phyloP scores from a whole-genome alignment of 2,888 invertebrate genomes.

The Agrochola litura region DNA sequence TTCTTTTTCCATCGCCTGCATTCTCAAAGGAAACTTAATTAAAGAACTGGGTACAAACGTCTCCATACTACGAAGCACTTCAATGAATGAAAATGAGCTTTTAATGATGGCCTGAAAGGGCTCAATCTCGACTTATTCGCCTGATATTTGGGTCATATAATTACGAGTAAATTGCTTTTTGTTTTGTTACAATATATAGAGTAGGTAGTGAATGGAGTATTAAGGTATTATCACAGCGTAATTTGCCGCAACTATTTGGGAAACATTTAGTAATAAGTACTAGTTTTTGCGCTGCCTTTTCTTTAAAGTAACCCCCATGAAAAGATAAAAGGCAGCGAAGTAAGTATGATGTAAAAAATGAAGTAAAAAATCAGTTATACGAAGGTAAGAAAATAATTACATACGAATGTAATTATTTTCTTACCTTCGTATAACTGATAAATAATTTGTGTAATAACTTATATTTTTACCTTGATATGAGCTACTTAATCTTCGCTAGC shows the following conservation, averaged over 20 bases:
- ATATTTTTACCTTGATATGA: background rate
- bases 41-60: slow-evolving; percentile 20
- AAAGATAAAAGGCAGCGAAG: background rate
- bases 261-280: background rate
- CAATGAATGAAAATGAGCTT: slow-evolving; percentile 75
- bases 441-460: background rate
- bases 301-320: background rate
- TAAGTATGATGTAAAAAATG: no score
- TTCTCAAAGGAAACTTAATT: slow-evolving; percentile 26
- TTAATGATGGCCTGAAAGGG: slow-evolving; percentile 71
- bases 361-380: no score
- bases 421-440: background rate
- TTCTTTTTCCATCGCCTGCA: background rate
- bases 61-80: slow-evolving; percentile 56
- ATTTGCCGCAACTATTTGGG: slow-evolving; percentile 8
- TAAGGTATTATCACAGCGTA: background rate
- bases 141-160: slow-evolving; percentile 70
- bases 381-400: no score
- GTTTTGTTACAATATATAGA: slow-evolving; percentile 48
- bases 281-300: no score
- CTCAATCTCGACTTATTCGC: slow-evolving; percentile 68
- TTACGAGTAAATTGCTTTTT: slow-evolving; percentile 68
- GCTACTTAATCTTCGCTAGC: background rate
- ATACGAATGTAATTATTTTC: background rate
- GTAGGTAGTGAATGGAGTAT: slow-evolving; percentile 26